A percentile compares a stretch with the other conserved stretches of the same genome.
Evolutionary conservation across 1,140 invertebrate species (phyloP).

Genomic region (Cecropterus lyciades): DNA sequence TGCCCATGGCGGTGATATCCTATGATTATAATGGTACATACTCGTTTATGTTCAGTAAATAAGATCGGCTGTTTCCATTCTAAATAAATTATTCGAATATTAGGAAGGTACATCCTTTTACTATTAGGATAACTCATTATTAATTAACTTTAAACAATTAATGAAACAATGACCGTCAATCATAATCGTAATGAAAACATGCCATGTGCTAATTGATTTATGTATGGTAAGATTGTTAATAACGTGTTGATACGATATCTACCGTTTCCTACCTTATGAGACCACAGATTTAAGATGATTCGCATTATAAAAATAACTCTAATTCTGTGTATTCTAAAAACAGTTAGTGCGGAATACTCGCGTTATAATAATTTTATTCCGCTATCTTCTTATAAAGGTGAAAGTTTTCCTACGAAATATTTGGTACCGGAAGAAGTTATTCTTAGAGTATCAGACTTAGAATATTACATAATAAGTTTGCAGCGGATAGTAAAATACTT

Average conservation of each 20-base stretch:
- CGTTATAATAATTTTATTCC: not conserved
- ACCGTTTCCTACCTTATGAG: not conserved
- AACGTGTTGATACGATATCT: not conserved
- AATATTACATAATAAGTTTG: constrained; percentile 30
- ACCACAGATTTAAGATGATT: not conserved
- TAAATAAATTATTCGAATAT: no score
- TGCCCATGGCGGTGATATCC: no score
- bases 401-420: constrained; percentile 37
- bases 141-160: not conserved
- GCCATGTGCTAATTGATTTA: constrained; percentile 19
- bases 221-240: constrained; percentile 1
- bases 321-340: constrained; percentile 6
- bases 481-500: constrained; percentile 30
- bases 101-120: no score
- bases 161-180: constrained; percentile 6
- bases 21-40: no score
- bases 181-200: constrained; percentile 17
- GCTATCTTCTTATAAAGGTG: constrained; percentile 27
- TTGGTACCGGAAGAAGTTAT: constrained; percentile 13
- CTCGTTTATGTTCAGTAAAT: no score
- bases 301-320: not conserved
- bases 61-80: no score
- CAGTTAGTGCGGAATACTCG: not conserved
- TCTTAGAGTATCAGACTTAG: constrained; percentile 30
- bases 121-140: no score